These are phyloP conservation scores for mouse (Mus musculus) DNA, from an alignment of 2,113 vertebrate genomes.

Conservation along the genomic window DNA sequence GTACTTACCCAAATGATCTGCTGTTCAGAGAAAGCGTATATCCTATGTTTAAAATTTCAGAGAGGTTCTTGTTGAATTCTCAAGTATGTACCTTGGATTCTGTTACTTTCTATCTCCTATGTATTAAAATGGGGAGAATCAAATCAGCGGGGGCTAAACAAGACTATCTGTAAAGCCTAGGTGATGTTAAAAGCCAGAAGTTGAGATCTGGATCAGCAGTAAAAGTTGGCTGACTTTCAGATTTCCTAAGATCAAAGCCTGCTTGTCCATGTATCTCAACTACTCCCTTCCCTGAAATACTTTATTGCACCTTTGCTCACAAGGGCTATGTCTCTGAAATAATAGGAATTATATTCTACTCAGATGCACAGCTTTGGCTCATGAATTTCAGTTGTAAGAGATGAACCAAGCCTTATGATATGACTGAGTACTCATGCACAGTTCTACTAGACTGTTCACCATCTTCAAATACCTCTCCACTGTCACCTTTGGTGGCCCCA, in stretches of 20 bases:
- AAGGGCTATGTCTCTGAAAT: too few species aligned
- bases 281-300: neutral
- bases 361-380: neutral
- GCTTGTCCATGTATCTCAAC: neutral
- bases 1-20: neutral
- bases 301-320: neutral
- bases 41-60: neutral
- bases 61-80: neutral
- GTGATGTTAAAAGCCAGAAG: neutral
- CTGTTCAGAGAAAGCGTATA: neutral
- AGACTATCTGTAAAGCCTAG: neutral
- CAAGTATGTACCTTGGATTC: neutral
- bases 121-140: neutral
- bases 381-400: neutral
- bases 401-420: neutral
- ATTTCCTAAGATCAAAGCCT: neutral
- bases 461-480: neutral
- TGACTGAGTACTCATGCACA: neutral
- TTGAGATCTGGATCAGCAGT: neutral
- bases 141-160: neutral
- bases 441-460: neutral
- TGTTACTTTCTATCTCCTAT: neutral
- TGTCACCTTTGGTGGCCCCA: neutral
- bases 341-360: neutral
- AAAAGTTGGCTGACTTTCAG: neutral